Conservation (phyloP, 2,797 vertebrate species). For the Danio aesculapii region DNA sequence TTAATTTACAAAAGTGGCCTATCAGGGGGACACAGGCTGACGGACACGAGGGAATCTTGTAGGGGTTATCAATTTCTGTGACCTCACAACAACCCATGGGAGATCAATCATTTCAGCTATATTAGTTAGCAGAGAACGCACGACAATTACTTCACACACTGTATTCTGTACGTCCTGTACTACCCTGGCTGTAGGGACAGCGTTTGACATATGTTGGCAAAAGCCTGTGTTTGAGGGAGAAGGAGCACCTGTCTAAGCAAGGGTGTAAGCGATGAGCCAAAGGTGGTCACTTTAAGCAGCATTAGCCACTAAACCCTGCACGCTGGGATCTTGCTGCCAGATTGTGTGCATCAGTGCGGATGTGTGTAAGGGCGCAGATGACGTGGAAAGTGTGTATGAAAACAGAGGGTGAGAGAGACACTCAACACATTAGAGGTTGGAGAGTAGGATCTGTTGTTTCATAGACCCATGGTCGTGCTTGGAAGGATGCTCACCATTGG, state of each 20-base stretch:
- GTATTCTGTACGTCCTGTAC: neutral
- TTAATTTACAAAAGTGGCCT: conserved; percentile 89
- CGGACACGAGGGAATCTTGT: conserved; percentile 86
- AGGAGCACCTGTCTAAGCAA: conserved; percentile 21
- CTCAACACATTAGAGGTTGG: conserved; percentile 65
- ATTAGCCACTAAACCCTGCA: conserved; percentile 81
- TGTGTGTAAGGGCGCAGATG: conserved; percentile 40
- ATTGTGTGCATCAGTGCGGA: conserved; percentile 60
- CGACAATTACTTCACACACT: conserved; percentile 46
- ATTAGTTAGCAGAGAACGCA: conserved; percentile 65
- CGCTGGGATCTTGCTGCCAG: conserved; percentile 76
- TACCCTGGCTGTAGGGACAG: conserved; percentile 48
- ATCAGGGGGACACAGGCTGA: conserved; percentile 80
- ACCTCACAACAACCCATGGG: conserved; percentile 85
- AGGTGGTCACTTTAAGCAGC: conserved; percentile 81
- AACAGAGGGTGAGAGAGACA: conserved; percentile 36
- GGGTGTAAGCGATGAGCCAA: conserved; percentile 62
- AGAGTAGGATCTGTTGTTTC: conserved; percentile 72
- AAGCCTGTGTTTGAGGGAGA: conserved; percentile 55
- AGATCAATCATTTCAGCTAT: conserved; percentile 85
- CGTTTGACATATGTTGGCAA: conserved; percentile 74
- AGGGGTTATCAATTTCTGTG: conserved; percentile 93
- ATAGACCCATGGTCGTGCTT: conserved; percentile 71
- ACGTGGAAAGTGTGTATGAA: conserved; percentile 33
- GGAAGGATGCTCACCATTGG: conserved; percentile 76